Base-by-base conservation (phyloP, 2,113 vertebrate genomes). In the Dicaeum eximium region DNA sequence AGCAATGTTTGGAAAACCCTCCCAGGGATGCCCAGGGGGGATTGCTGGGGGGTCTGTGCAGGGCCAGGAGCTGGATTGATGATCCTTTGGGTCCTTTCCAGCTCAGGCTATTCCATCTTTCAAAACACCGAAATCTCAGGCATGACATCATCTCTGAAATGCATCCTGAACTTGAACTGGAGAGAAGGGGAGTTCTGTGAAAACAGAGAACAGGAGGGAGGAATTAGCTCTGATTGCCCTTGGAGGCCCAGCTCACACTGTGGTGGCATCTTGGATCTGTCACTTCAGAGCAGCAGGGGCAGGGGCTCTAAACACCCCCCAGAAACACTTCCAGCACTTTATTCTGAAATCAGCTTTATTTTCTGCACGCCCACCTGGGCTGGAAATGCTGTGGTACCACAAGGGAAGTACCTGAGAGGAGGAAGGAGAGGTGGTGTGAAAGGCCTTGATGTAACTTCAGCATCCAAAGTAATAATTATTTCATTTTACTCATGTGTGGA, bases 11-110 rank as follows among this genome's bases (percentile, higher is more conserved):
- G 54, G 78, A 6, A 8, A 37, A 6, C 11, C 0, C 51, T 73
- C 22, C 15, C 17, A 51, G 33, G 6, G 37, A 31, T 70, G 35
- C 16, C 18, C 60, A 66, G 51, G 27, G 3, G 69, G 38, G 33
- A 25, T 31, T 7, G 40, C 12, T 74, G 38, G 38, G 45, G 38
- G 0, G 3, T 40, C 17, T 74, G 53, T 2, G 67, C 60, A 81
- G 51, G 23, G 15, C 0, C 28, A 33, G 37, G 51, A 0, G 13
- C 2, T n/a, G 86, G 11, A 2, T 8, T 1, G 5, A 12, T 5
- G 78, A 18, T 30, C 40, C 30, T 2, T 10, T 35, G 38, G 20
- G 10, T 42, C 21, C 21, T 6, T 61, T 23, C 79, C 47, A 54
- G 11, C 62, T 69, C 30, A 30, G 53, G 23, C 2, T 17, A 4